Base-by-base conservation (phyloP, 2,888 invertebrate species). In the Neocrepidodera transversa region DNA sequence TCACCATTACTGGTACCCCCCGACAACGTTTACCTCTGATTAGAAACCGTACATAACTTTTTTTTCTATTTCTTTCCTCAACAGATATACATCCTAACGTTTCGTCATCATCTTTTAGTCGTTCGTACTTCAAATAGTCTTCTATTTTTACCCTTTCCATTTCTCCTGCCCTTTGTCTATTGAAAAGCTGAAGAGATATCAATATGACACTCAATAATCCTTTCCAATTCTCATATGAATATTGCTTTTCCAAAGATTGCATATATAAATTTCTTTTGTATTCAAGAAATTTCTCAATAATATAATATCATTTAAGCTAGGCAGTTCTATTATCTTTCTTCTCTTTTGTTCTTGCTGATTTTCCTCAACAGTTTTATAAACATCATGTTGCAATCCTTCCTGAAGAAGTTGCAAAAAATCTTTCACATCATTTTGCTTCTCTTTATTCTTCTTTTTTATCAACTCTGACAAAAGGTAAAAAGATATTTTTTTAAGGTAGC, bases 151-250 rank as follows among this genome's bases (percentile, higher is more conserved):
- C 20, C 32, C 54, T 50, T 48, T 62, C 51, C 5, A 58, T 36
- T 60, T 64, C 58, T 16, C 63, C 63, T 14, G 66, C 60, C 40
- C 63, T 20, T 20, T 63, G 48, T 54, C 64, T 36, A 40, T 67
- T 67, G 38, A 66, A 67, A 2, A 65, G 17, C 26, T 60, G 62
- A 10, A 68, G n/a, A 0, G 54, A 53, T 13, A 62, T 63, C 10
- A 68, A 32, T n/a, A 64, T 62, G 5, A 38, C 30, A 17, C 51
- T 17, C 14, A 54, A 32, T 20, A 68, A 23, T 14, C 36, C 13
- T 23, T 35, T 59, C 58, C 64, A 66, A n/a, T 13, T 20, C n/a
- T 11, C 3, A 16, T 26, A 42, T 4, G 30, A 23, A 49, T 13
- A 56, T n/a, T 6, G 4, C 2, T 30, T 11, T 49, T 48, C 17